Evolutionary conservation across 1,140 invertebrate species (phyloP), one percentile per base, ranked within the genome.

Genomic region (Pogonomyrmex barbatus): DNA sequence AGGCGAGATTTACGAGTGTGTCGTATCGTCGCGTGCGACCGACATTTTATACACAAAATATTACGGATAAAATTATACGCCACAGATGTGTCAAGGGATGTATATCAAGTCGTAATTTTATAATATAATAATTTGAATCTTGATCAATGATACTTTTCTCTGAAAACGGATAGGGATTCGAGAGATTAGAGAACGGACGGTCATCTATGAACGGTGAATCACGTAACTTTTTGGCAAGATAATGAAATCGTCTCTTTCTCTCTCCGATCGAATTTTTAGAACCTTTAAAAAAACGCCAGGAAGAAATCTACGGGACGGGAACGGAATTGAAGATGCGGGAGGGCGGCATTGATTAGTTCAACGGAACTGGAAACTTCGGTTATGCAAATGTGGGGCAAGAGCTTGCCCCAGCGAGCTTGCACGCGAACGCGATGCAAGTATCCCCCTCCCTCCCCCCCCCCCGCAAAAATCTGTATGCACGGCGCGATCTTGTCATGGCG

Each of bases 401-500:
- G 62, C 77, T 56, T 30, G 60, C 76, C 62, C 24, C 42, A 30
- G 45, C 54, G 54, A 42, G 36, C 62, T 65, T 36, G 60, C 76
- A 36, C 45, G 60, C 77, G 62, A 63, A 45, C 58, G 76, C 63
- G 63, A 24, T 42, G 63, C 60, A 50, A 47, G 60, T 62, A 33
- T 8, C n/a, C 3, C n/a, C 56, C 56, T 8, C 1, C 42, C 30
- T 17, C 39, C 30, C 56, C 56, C 10, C 1, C 42, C 30, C 30
- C 39, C 30, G 54, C 42, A 24, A 73, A 73, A 73, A 83, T 83
- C 68, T 83, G 79, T 73, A 83, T 83, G 70, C 79, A 62, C 54
- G 30, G 54, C 30, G 79, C 79, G 87, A 88, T 88, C 82, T 88
- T 65, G 85, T 63, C 68, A 67, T 33, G 60, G 42, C 42, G 84